These are phyloP conservation scores for Napeogenes inachia DNA, from an alignment of 2,888 invertebrate species.

Conservation along the genomic window DNA sequence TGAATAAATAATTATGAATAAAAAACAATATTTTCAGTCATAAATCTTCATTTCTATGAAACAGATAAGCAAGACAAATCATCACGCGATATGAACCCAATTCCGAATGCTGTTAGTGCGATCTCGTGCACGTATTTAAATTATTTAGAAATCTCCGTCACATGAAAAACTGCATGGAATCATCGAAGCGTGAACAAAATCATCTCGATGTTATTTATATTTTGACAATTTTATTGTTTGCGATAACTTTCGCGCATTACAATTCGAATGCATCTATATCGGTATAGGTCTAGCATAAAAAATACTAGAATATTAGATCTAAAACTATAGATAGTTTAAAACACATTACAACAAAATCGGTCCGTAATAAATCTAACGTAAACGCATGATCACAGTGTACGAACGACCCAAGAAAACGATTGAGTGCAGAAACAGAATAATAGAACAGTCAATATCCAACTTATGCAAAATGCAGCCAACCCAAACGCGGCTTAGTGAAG, in stretches of 20 bases:
- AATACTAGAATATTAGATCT: no score
- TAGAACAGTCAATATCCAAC: conserved; percentile 36
- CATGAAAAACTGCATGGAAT: conserved; percentile 71
- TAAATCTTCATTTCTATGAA: background rate
- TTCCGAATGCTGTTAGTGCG: conserved; percentile 59
- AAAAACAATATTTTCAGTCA: background rate
- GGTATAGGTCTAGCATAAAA: no score
- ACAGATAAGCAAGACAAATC: conserved; percentile 34
- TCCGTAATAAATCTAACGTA: conserved; percentile 1
- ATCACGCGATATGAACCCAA: conserved; percentile 59
- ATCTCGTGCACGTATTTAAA: conserved; percentile 72
- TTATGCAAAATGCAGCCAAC: conserved; percentile 41
- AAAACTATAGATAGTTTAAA: no score
- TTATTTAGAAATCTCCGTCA: conserved; percentile 74
- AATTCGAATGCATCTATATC: no score
- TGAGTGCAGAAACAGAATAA: conserved; percentile 36
- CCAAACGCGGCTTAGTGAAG: conserved; percentile 32
- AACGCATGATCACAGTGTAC: conserved; percentile 20
- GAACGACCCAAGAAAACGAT: conserved; percentile 27
- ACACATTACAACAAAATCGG: background rate
- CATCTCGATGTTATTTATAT: conserved; percentile 17
- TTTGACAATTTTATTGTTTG: conserved; percentile 19
- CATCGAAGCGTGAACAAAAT: conserved; percentile 51
- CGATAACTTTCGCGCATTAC: no score
- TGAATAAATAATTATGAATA: background rate